A percentile compares a stretch with the other conserved stretches of the same genome.
phyloP scores from a whole-genome alignment of 2,113 vertebrate species.

The Dolichallabes microphthalmus region DNA sequence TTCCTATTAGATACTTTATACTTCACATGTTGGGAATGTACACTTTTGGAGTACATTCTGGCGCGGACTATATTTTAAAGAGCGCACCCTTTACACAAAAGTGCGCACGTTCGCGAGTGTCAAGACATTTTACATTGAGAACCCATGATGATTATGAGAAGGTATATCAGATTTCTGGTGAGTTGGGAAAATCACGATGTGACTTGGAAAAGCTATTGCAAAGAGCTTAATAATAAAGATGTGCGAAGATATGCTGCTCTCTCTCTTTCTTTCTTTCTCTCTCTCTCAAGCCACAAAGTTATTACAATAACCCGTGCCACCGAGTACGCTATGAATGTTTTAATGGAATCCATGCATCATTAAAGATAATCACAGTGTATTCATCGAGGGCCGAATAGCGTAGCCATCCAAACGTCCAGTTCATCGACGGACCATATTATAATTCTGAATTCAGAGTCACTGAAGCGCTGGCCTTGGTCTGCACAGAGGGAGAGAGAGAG shows the following conservation, averaged over 20 bases:
- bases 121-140: background rate
- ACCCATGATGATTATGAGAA: background rate
- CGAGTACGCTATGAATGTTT: conserved; percentile 39
- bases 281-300: conserved; percentile 31
- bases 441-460: conserved; percentile 12
- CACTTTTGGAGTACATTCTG: background rate
- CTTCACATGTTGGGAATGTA: background rate
- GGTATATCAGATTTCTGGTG: background rate
- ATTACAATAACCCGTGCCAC: conserved; percentile 30
- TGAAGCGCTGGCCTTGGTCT: conserved; percentile 9
- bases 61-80: background rate
- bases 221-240: conserved; percentile 2
- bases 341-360: conserved; percentile 55
- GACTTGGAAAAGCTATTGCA: background rate
- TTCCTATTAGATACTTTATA: background rate
- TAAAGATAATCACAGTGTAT: conserved; percentile 50
- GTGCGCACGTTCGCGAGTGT: background rate
- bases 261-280: background rate
- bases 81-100: background rate
- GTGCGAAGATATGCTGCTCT: background rate
- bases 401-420: conserved; percentile 23
- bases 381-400: conserved; percentile 32
- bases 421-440: conserved; percentile 21
- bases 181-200: background rate
- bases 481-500: background rate